Conservation (phyloP, 2,113 vertebrate species). For the Vicugna pacos region DNA sequence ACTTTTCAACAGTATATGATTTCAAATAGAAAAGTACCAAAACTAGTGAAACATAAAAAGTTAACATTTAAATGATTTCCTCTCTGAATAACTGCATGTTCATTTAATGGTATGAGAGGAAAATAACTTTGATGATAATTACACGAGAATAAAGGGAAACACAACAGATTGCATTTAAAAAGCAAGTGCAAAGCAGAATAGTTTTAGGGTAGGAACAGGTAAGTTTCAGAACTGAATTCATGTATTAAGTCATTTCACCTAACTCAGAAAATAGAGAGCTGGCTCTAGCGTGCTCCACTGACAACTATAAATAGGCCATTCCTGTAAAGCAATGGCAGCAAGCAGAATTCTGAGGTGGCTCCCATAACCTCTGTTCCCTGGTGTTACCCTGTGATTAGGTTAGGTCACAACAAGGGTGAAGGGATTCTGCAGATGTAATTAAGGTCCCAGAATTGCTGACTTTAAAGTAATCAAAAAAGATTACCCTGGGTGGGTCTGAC, state of each 20-base stretch:
- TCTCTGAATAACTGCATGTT: background rate
- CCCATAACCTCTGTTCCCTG: background rate
- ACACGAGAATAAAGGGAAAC: background rate
- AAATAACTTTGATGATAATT: background rate
- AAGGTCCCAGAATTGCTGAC: background rate
- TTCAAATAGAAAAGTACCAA: background rate
- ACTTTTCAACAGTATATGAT: background rate
- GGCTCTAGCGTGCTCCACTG: background rate
- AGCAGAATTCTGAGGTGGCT: background rate
- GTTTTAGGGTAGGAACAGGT: background rate
- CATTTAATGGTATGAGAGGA: background rate
- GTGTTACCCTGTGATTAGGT: background rate
- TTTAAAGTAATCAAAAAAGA: slow-evolving; percentile 18
- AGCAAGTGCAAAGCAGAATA: background rate
- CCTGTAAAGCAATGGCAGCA: background rate
- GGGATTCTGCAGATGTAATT: background rate
- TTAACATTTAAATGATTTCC: background rate
- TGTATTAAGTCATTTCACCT: background rate
- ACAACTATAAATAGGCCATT: background rate
- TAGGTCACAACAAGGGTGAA: background rate
- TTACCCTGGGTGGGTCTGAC: background rate
- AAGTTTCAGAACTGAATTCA: slow-evolving; percentile 25
- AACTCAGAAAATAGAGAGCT: background rate
- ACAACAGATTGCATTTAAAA: background rate
- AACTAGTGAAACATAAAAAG: background rate